Percentiles rank a stretch among this genome's conserved stretches.
Conservation (phyloP, 2,113 vertebrate species). For the Shinisaurus crocodilurus region DNA sequence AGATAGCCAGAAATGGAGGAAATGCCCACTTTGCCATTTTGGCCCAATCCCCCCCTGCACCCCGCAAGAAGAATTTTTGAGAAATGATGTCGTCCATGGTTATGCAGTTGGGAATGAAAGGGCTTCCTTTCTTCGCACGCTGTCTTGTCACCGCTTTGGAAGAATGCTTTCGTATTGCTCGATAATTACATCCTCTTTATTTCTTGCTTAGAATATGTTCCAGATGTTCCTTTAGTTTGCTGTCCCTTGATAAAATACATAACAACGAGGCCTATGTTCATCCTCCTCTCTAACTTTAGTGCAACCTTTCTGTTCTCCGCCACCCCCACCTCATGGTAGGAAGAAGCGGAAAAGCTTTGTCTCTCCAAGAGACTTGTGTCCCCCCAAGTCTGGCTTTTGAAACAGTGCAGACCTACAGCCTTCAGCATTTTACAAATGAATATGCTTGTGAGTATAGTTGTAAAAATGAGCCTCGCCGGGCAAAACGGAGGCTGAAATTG, state of each 20-base stretch:
- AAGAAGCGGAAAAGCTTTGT: neutral
- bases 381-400: neutral
- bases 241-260: neutral
- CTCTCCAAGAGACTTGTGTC: neutral
- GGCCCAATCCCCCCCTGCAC: neutral
- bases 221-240: conserved; percentile 30
- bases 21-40: neutral
- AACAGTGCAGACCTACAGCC: neutral
- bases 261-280: neutral
- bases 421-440: neutral
- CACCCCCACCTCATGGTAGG: neutral
- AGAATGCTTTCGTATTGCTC: neutral
- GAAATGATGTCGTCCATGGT: conserved; percentile 18
- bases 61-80: neutral
- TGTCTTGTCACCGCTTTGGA: neutral
- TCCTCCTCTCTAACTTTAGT: neutral
- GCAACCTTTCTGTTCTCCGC: neutral
- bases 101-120: conserved; percentile 3
- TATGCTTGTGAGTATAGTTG: too few species aligned
- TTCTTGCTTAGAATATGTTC: conserved; percentile 29
- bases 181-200: conserved; percentile 17
- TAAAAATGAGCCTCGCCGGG: too few species aligned
- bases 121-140: neutral
- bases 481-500: too few species aligned
- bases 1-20: neutral